Evolutionary conservation across 2,797 vertebrate species (phyloP), one percentile per base, ranked within the genome.

Genomic region (Sebastolobus alascanus): DNA sequence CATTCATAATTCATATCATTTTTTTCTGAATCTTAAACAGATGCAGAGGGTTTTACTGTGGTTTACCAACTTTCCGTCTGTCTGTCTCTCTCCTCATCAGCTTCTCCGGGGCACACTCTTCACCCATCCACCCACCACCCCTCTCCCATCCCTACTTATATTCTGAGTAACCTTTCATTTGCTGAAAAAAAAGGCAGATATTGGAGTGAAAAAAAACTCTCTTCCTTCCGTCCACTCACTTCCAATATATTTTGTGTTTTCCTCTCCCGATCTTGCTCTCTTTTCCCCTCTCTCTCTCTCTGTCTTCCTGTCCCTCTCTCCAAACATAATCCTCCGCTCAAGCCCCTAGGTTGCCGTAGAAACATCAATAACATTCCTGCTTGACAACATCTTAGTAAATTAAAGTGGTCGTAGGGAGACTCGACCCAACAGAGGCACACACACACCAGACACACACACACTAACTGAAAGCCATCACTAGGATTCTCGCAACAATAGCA

Each of bases 321-420:
- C 82, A 79, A 86, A 84, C 93, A 93, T 95, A 96, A 96, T 96
- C 94, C 94, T 92, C 93, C 66, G 85, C 93, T 94, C 92, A 95
- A 94, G 88, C 89, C 86, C 74, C 86, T 91, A 70, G 86, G 95
- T 96, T 96, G 93, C 95, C 94, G 93, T 95, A 96, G 95, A 96
- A 97, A 96, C 95, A 95, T 96, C 94, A 96, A 97, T 97, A 97
- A 96, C 94, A 94, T 96, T 95, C 93, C 92, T 95, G 93, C 93
- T 95, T 87, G 92, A 96, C 95, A 96, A 88, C 94, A 95, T 96
- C 94, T 96, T 94, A 93, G 93, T 94, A 93, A 93, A 94, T 94
- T 96, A 95, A 95, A 95, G 93, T 94, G 93, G 89, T 95, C 90
- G 84, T 92, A 92, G 83, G 87, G 92, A 94, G 90, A 90, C 84